Evolutionary conservation across 2,888 invertebrate species (phyloP).

Genomic region (Heliconius cydno): DNA sequence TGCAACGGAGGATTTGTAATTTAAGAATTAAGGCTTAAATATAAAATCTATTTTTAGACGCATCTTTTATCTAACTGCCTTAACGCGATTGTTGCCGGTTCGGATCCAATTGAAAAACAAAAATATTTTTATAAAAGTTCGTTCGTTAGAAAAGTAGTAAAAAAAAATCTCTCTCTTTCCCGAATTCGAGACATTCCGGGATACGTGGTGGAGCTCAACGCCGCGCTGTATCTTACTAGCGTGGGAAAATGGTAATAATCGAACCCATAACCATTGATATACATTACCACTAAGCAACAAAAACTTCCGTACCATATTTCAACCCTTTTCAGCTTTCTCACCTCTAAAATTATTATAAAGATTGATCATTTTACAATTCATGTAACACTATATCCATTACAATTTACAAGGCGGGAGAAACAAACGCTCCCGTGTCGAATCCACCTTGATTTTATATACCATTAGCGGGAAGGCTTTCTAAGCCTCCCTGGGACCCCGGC

Average conservation of each 20-base stretch:
- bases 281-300: too few relatives aligned
- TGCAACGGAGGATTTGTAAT: conserved; percentile 36
- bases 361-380: conserved; percentile 36
- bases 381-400: conserved; percentile 53
- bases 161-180: too few relatives aligned
- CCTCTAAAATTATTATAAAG: neutral
- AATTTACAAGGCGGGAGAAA: conserved; percentile 60
- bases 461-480: conserved; percentile 53
- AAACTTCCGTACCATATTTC: neutral
- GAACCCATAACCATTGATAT: too few relatives aligned
- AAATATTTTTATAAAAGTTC: neutral
- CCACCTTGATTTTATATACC: conserved; percentile 57
- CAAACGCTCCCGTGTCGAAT: conserved; percentile 60
- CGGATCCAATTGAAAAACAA: neutral
- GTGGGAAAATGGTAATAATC: too few relatives aligned
- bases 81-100: neutral
- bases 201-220: too few relatives aligned
- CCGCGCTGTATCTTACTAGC: too few relatives aligned
- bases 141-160: neutral
- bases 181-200: too few relatives aligned
- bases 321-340: neutral
- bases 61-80: neutral
- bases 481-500: conserved; percentile 46
- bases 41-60: neutral
- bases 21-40: neutral